Base-by-base conservation (phyloP, 2,797 vertebrate genomes). In the Psittacula derbiana region DNA sequence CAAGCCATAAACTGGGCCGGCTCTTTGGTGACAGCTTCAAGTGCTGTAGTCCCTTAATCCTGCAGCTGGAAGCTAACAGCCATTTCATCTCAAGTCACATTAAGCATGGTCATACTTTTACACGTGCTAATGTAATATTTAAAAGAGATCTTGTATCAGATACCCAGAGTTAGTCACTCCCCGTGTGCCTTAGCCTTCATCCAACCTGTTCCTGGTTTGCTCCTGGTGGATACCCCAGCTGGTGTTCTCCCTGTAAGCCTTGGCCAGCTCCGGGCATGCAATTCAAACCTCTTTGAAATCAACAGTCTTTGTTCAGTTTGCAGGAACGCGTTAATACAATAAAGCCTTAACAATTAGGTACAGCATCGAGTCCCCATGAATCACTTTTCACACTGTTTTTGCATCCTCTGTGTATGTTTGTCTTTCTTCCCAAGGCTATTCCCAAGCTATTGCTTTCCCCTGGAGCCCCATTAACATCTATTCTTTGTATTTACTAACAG, bases 401-500 rank as follows among this genome's bases (percentile, higher is more conserved):
- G 96, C 94, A 91, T 97, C 92, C 93, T 95, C 93, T 94, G 16
- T 41, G 70, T 78, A 44, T 36, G 83, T 97, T 96, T 90, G 78
- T 52, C 90, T 94, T 91, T 80, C 88, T 88, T 95, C 93, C 90
- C 95, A 96, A 96, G 95, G 93, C 80, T 88, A 96, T 96, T 97
- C 97, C 96, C 97, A 94, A 94, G 86, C 92, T 89, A 47, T 19
- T 3, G 72, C 75, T 94, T 97, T 97, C 94, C 97, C 96, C 94
- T 91, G 64, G 97, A 97, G 97, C 89, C 96, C 97, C 80, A 96
- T 98, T 97, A 97, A 64, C 80, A 14, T 62, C 94, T 41, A 60
- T 94, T 97, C 97, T 96, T 95, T 96, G 79, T 97, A 95, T 97
- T 97, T 97, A 97, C 95, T 95, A 97, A 97, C 97, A 98, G 97